Evolutionary conservation across 2,113 vertebrate species (phyloP).

Genomic region (Zonotrichia leucophrys): DNA sequence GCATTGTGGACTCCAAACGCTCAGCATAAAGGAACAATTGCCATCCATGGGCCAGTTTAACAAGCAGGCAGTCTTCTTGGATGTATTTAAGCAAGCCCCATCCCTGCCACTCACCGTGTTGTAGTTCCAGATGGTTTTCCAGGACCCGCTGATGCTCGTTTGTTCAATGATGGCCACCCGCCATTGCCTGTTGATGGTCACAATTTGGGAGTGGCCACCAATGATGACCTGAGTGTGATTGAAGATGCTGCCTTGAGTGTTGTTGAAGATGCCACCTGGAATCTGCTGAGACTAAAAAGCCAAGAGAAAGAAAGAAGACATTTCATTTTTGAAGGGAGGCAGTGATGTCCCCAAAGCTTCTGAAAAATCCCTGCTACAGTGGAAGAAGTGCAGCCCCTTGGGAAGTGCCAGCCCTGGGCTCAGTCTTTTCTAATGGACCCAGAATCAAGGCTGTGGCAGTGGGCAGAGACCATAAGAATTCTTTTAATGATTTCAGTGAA

Average conservation of each 20-base stretch:
- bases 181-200: not conserved
- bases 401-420: not conserved
- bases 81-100: rapidly evolving
- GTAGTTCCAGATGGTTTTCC: not conserved
- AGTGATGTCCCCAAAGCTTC: too few relatives aligned
- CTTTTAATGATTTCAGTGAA: too few relatives aligned
- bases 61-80: not conserved
- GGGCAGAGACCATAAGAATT: too few relatives aligned
- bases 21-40: not conserved
- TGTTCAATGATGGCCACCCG: not conserved
- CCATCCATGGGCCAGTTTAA: not conserved
- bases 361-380: not conserved
- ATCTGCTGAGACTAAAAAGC: not conserved
- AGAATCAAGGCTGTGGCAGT: not conserved
- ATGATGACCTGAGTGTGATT: not conserved
- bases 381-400: not conserved
- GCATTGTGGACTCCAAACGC: not conserved
- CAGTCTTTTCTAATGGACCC: too few relatives aligned
- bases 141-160: rapidly evolving
- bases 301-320: not conserved
- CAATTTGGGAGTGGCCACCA: not conserved
- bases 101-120: not conserved
- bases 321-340: not conserved
- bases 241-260: not conserved
- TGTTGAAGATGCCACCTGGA: rapidly evolving